Conservation (phyloP, 2,888 invertebrate genomes). For the Aphidoletes aphidimyza region DNA sequence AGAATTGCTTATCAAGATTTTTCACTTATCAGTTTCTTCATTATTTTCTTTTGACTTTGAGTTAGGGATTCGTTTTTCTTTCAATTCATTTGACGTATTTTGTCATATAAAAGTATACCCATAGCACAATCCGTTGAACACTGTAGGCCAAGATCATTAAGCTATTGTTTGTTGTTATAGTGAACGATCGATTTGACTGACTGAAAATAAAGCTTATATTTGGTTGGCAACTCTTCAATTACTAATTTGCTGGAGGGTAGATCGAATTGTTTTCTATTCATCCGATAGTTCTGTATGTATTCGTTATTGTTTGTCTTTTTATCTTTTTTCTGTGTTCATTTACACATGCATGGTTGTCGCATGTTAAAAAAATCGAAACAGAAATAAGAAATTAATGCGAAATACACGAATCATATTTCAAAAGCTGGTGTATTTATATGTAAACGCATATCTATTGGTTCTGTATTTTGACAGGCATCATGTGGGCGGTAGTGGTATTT, state of each 20-base stretch:
- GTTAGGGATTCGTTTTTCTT: not conserved
- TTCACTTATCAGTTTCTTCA: not conserved
- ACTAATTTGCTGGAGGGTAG: not conserved
- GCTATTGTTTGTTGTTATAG: not conserved
- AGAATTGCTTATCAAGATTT: not conserved
- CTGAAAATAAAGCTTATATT: too few relatives aligned
- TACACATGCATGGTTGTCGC: not conserved
- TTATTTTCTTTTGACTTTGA: too few relatives aligned
- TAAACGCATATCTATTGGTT: constrained; percentile 18
- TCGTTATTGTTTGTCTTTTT: not conserved
- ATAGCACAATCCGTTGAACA: not conserved
- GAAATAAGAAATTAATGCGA: not conserved
- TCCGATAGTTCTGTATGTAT: not conserved
- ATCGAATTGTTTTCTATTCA: constrained; percentile 8
- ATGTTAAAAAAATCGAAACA: not conserved
- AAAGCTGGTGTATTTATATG: not conserved
- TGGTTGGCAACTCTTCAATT: too few relatives aligned
- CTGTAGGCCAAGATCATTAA: constrained; percentile 7
- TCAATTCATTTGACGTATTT: not conserved
- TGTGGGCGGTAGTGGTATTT: constrained; percentile 22
- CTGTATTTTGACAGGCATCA: constrained; percentile 26
- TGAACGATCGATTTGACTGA: too few relatives aligned
- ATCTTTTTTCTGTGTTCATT: not conserved
- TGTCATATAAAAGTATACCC: not conserved
- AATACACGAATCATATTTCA: constrained; percentile 8